Percentiles rank a stretch among this genome's conserved stretches.
Evolutionary conservation across 2,113 vertebrate genomes (phyloP).

Genomic region (Lanius ludovicianus): DNA sequence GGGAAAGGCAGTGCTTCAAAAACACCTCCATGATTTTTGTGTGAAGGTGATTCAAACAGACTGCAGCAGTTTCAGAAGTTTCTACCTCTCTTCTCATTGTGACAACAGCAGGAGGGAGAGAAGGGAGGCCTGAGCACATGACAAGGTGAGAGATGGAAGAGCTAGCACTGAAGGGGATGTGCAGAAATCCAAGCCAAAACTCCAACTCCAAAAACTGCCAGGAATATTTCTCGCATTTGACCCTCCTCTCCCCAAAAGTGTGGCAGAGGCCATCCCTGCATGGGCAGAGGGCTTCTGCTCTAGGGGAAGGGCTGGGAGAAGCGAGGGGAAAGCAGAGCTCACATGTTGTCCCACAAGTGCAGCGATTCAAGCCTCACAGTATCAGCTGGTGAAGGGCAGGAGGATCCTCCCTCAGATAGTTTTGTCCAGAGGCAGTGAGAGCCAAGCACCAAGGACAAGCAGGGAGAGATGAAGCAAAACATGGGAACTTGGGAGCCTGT

Average conservation of each 20-base stretch:
- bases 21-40: background rate
- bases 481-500: background rate
- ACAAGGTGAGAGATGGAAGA: background rate
- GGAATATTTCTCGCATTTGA: background rate
- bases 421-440: background rate
- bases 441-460: background rate
- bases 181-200: background rate
- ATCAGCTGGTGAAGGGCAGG: conserved; percentile 1
- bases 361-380: background rate
- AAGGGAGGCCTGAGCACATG: background rate
- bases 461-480: conserved; percentile 33
- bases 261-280: background rate
- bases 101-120: background rate
- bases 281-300: background rate
- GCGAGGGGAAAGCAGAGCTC: background rate
- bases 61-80: background rate
- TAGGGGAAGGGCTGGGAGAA: background rate
- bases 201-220: background rate
- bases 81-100: background rate
- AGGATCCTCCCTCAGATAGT: conserved; percentile 24
- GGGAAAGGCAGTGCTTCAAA: background rate
- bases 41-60: background rate
- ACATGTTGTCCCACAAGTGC: background rate
- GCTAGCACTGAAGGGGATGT: background rate
- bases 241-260: background rate